Base-by-base conservation (phyloP, 2,797 vertebrate species). In the Gadopsis marmoratus region DNA sequence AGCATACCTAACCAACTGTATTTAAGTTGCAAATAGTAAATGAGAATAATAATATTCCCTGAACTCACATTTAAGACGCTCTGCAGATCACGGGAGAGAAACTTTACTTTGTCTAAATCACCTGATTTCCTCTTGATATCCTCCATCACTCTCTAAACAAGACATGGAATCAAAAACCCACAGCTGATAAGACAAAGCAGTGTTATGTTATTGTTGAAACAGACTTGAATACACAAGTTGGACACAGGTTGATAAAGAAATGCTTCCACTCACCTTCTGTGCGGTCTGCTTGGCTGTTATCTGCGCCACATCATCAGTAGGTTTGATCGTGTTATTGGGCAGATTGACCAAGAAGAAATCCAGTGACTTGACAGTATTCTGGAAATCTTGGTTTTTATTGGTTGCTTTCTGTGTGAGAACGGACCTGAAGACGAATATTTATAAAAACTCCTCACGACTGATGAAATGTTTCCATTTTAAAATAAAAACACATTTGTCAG, bases 301-400 rank as follows among this genome's bases (percentile, higher is more conserved):
- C 89, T 97, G 94, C 53, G 91, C 93, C 7, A 94, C 84, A 53
- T 95, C 92, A 10, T 98, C 97, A 0, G 85, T 91, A 33, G 96
- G 92, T 80, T 88, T 91, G 66, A 97, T 88, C 58, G 92, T 88
- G 78, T 96, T 95, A 70, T 72, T 94, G 29, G 97, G 97, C 65
- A 98, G 85, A 78, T 96, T 97, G 79, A 96, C 94, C 88, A 99
- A 91, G 94, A 97, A 99, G 86, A 96, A 95, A 76, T 96, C 96
- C 88, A 99, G 73, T 12, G 96, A 97, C 66, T 97, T 95, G 43
- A 87, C 91, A 12, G 94, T 88, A 47, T 94, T 97, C 86, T 96
- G 95, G 89, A 98, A 98, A 68, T 96, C 97, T 86, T 97, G 96
- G 81, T 97, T 96, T 86, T 94, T 95, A 65, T 92, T 95, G 79